Evolutionary conservation across 2,888 invertebrate species (phyloP).

Genomic region (Drosophila basisetae): DNA sequence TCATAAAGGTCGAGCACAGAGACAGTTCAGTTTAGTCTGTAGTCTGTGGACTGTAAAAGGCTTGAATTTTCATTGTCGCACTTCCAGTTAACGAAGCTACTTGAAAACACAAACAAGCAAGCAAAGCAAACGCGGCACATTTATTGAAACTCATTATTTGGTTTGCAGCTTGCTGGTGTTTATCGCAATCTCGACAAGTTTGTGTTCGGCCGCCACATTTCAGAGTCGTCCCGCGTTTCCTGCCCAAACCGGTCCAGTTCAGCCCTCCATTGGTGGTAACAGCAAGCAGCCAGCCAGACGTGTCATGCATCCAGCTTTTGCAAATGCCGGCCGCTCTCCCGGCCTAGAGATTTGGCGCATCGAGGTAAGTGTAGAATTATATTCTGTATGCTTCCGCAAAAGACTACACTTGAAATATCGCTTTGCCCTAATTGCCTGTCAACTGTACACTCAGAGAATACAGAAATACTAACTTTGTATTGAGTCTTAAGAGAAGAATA

Average conservation of each 20-base stretch:
- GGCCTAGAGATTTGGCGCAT: constrained; percentile 93
- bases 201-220: constrained; percentile 82
- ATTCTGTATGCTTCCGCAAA: background rate
- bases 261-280: constrained; percentile 66
- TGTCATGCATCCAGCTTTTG: constrained; percentile 89
- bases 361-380: constrained; percentile 88
- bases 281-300: constrained; percentile 79
- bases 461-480: background rate
- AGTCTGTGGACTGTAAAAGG: constrained; percentile 22
- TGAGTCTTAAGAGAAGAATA: background rate
- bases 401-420: background rate
- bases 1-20: constrained; percentile 15
- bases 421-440: background rate
- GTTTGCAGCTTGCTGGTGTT: constrained; percentile 72
- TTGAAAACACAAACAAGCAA: constrained; percentile 2
- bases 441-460: background rate
- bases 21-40: constrained; percentile 2
- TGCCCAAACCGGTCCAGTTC: constrained; percentile 75
- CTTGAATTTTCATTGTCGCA: constrained; percentile 3
- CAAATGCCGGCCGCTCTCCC: constrained; percentile 88
- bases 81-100: background rate
- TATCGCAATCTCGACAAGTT: constrained; percentile 67
- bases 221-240: constrained; percentile 81
- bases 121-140: constrained; percentile 8
- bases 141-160: constrained; percentile 23